Conservation (phyloP, 2,797 vertebrate species). For the Balearica regulorum region DNA sequence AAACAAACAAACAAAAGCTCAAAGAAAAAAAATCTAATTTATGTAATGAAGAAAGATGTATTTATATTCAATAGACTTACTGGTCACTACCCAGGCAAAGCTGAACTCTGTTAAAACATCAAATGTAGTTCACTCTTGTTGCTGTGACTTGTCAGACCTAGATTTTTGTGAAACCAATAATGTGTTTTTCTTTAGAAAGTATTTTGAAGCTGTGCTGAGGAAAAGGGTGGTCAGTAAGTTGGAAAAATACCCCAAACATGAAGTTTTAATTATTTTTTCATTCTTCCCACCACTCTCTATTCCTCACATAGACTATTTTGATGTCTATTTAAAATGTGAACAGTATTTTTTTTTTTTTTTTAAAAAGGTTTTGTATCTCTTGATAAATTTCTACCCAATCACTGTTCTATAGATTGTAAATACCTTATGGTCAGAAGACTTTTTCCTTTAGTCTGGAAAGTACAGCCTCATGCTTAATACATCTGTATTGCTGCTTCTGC, state of each 20-base stretch:
- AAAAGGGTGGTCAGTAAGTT: background rate
- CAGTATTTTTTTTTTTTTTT: background rate
- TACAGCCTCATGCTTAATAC: background rate
- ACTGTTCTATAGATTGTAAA: background rate
- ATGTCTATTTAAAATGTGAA: background rate
- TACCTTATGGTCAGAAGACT: background rate
- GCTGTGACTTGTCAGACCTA: background rate
- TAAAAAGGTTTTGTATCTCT: background rate
- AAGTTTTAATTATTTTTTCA: background rate
- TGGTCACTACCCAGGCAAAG: background rate
- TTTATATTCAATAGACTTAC: background rate
- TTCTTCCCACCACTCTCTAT: background rate
- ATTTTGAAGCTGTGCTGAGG: background rate
- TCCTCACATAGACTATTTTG: background rate
- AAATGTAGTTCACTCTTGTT: background rate
- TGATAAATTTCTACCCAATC: background rate
- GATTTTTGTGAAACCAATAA: background rate
- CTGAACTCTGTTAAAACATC: background rate
- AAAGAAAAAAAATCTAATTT: background rate
- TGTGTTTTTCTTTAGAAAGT: background rate
- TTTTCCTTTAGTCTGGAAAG: background rate
- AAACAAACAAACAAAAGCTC: background rate
- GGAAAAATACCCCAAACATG: background rate
- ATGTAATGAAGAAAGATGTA: background rate
- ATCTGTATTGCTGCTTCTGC: background rate